These are phyloP conservation scores for Tylochromis polylepis DNA, from an alignment of 2,113 vertebrate species.

Conservation along the genomic window DNA sequence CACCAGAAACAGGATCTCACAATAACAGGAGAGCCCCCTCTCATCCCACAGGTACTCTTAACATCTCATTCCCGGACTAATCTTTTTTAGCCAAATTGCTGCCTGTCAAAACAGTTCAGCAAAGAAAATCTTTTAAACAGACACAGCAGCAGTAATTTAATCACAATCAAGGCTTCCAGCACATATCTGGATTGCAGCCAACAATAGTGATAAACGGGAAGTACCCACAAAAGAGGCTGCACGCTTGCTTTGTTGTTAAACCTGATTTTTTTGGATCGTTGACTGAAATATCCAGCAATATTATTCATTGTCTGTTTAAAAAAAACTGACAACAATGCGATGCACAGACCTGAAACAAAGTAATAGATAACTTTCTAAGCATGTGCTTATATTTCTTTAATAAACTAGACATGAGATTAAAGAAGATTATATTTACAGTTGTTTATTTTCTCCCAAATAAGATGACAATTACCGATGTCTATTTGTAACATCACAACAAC, in stretches of 20 bases:
- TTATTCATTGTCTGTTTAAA: not conserved
- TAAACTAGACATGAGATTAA: not conserved
- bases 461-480: not conserved
- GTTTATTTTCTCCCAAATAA: not conserved
- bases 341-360: not conserved
- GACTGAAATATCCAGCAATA: not conserved
- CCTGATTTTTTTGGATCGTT: not conserved
- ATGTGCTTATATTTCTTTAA: not conserved
- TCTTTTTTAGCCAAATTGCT: slow-evolving; percentile 64
- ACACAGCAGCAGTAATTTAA: slow-evolving; percentile 57
- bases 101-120: slow-evolving; percentile 66
- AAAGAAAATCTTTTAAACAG: slow-evolving; percentile 56
- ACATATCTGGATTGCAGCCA: slow-evolving; percentile 40
- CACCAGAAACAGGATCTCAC: slow-evolving; percentile 54
- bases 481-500: rapidly evolving
- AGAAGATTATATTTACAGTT: not conserved
- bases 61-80: slow-evolving; percentile 55
- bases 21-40: slow-evolving; percentile 43
- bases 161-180: slow-evolving; percentile 46
- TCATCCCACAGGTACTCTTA: slow-evolving; percentile 55
- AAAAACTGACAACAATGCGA: rapidly evolving
- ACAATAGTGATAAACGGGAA: slow-evolving; percentile 10
- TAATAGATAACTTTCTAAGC: not conserved
- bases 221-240: not conserved
- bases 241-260: not conserved